A percentile compares a stretch with the other conserved stretches of the same genome.
Evolutionary conservation across 2,113 vertebrate genomes (phyloP).

Genomic region (Sisor rabdophorus): DNA sequence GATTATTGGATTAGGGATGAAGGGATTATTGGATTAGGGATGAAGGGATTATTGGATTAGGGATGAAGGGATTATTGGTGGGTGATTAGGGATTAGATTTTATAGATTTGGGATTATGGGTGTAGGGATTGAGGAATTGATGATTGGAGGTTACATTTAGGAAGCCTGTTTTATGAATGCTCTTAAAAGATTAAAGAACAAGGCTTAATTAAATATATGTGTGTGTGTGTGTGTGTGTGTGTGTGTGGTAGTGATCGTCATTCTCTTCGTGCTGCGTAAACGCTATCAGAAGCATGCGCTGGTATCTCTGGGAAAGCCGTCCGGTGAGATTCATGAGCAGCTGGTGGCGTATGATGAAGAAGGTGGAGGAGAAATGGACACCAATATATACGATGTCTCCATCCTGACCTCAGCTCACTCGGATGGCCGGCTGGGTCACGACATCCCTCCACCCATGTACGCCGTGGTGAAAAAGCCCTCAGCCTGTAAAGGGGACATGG

Average conservation of each 20-base stretch:
- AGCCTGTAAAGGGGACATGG: conserved; percentile 83
- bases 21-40: neutral
- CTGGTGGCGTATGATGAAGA: conserved; percentile 94
- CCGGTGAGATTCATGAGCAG: conserved; percentile 92
- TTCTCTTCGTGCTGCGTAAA: conserved; percentile 80
- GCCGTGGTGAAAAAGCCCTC: conserved; percentile 77
- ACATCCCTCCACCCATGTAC: conserved; percentile 67
- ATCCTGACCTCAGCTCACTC: conserved; percentile 83
- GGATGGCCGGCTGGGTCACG: conserved; percentile 64
- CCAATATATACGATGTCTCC: conserved; percentile 91
- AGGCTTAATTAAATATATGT: neutral
- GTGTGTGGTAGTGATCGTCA: conserved; percentile 72
- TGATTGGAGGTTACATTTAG: too few relatives aligned
- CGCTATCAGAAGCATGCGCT: conserved; percentile 80
- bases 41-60: neutral
- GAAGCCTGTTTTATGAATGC: too few relatives aligned
- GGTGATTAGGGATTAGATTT: neutral
- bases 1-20: neutral
- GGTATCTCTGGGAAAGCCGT: conserved; percentile 70
- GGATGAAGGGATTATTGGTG: neutral
- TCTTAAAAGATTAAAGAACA: neutral
- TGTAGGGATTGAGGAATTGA: neutral
- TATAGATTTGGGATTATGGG: neutral
- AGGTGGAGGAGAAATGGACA: conserved; percentile 97
- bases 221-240: conserved; percentile 9